Base-by-base conservation (phyloP, 2,888 invertebrate species). In the Netelia fuscicornis region DNA sequence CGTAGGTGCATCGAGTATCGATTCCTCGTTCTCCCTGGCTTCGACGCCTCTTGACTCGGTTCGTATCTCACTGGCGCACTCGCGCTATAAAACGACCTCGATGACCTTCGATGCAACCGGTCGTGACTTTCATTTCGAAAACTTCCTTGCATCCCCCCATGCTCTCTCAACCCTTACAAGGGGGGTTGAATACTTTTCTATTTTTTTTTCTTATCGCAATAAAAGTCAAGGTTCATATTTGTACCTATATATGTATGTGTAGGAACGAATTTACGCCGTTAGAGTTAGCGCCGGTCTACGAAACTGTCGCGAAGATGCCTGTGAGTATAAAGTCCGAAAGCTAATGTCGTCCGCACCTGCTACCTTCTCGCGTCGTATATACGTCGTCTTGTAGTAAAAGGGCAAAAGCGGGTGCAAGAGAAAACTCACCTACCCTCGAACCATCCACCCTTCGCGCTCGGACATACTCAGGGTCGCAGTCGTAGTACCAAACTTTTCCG, bases 1-100 rank as follows among this genome's bases (percentile, higher is more conserved):
- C 92, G 92, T 92, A 92, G 91, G 90, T 87, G 90, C 89, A 92
- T 92, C 90, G 91, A 89, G 88, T 92, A 93, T 93, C 92, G 93
- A 93, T 92, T 90, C 91, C 89, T 90, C 89, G 91, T 92, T 91
- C 92, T 89, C 6, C 91, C 90, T 91, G 90, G 91, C 91, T 90
- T 89, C 89, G 89, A 82, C 81, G 77, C 86, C 10, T 20, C 77
- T 44, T 56, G 65, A 60, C 44, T 48, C 86, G 86, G 88, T 81
- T 72, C 11, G 89, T 90, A 91, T 91, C 91, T 91, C 90, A 84
- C 84, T 84, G 88, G 87, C 88, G 90, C 91, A 90, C 86, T 83
- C 87, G 86, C 81, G 90, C 90, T 91, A 91, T 92, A 89, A 89
- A 90, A 88, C 85, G 85, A 85, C 64, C 89, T 86, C 86, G 87